Conservation (phyloP, 2,797 vertebrate genomes). For the Pteropus rufus region DNA sequence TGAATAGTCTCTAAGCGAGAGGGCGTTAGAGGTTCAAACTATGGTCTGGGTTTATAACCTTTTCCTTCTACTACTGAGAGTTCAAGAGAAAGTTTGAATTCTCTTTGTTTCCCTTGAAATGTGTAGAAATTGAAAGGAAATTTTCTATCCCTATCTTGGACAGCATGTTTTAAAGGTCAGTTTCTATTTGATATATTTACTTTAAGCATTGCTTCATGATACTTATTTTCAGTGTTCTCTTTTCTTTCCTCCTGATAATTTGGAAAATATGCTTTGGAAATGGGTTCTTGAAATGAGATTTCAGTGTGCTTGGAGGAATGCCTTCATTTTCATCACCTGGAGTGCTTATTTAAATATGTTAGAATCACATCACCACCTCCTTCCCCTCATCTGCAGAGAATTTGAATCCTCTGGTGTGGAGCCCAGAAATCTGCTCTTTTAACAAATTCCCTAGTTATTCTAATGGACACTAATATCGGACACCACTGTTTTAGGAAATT, state of each 20-base stretch:
- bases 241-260: not conserved
- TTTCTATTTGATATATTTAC: not conserved
- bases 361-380: not conserved
- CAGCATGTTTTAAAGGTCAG: not conserved
- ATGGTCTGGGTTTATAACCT: not conserved
- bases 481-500: not conserved
- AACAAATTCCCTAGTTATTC: not conserved
- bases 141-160: not conserved
- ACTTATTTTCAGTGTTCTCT: not conserved
- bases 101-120: not conserved
- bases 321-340: not conserved
- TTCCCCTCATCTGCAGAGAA: not conserved
- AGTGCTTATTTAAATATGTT: not conserved
- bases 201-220: not conserved
- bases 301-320: not conserved
- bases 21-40: not conserved
- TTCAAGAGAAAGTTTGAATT: not conserved
- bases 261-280: not conserved
- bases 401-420: not conserved
- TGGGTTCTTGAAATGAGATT: not conserved
- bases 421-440: not conserved
- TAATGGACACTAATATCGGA: not conserved
- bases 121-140: not conserved
- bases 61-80: not conserved
- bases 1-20: conserved; percentile 45